A percentile compares a stretch with the other conserved stretches of the same genome.
These are phyloP conservation scores for Porites lutea DNA, from an alignment of 64 coral and sea anemone genomes.

Conservation along the genomic window DNA sequence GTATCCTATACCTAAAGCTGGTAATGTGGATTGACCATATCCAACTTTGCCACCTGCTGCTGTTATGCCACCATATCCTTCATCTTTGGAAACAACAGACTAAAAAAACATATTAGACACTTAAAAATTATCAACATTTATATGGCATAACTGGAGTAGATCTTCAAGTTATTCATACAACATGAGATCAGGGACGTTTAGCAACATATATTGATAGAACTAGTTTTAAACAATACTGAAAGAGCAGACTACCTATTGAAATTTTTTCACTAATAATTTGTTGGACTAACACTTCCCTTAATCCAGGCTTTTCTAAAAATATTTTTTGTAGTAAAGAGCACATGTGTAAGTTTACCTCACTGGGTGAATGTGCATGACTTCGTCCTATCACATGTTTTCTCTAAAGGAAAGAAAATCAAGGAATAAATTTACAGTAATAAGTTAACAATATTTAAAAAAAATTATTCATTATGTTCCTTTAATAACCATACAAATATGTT, in stretches of 20 bases:
- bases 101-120: not conserved
- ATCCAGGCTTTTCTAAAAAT: not conserved
- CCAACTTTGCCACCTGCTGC: conserved; percentile 26
- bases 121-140: too few relatives aligned
- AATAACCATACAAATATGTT: too few relatives aligned
- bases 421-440: not conserved
- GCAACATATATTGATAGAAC: too few relatives aligned
- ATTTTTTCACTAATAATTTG: too few relatives aligned
- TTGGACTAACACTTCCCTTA: too few relatives aligned
- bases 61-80: not conserved
- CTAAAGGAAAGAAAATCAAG: not conserved
- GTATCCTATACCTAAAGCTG: conserved; percentile 42
- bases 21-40: conserved; percentile 8
- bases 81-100: conserved; percentile 81
- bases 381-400: conserved; percentile 60
- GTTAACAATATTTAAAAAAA: too few relatives aligned
- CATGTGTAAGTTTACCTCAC: not conserved
- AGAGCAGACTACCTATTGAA: too few relatives aligned
- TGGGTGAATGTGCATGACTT: conserved; percentile 14
- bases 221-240: too few relatives aligned
- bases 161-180: too few relatives aligned
- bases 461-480: too few relatives aligned
- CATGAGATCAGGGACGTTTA: too few relatives aligned
- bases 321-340: not conserved
- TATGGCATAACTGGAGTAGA: too few relatives aligned